Percentiles rank a stretch among this genome's conserved stretches.
phyloP scores from a whole-genome alignment of 1,140 invertebrate genomes.

The Saccostrea cuccullata region DNA sequence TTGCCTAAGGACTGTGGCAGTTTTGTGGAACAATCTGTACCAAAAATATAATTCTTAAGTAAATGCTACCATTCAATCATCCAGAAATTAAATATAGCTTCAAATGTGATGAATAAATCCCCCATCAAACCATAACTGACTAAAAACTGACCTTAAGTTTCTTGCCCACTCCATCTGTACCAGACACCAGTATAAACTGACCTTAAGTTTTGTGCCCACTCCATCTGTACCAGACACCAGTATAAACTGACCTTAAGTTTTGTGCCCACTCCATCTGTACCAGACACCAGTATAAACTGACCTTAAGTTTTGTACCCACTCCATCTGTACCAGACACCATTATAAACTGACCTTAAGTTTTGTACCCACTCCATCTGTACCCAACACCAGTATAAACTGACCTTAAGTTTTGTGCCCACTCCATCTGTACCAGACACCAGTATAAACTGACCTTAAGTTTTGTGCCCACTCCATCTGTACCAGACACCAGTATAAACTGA shows the following conservation, averaged over 20 bases:
- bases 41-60: too few species aligned
- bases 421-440: slow-evolving; percentile 97
- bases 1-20: too few species aligned
- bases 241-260: not conserved
- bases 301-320: slow-evolving; percentile 97
- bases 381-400: slow-evolving; percentile 86
- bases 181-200: slow-evolving; percentile 89
- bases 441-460: slow-evolving; percentile 84
- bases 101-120: too few species aligned
- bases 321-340: slow-evolving; percentile 97
- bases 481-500: slow-evolving; percentile 86
- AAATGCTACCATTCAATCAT: too few species aligned
- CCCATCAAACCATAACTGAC: too few species aligned
- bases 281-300: slow-evolving; percentile 44
- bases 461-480: slow-evolving; percentile 98
- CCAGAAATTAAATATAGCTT: too few species aligned
- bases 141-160: not conserved
- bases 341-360: slow-evolving; percentile 82
- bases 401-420: slow-evolving; percentile 80
- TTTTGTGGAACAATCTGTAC: too few species aligned
- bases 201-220: slow-evolving; percentile 98
- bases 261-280: not conserved
- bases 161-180: slow-evolving; percentile 92
- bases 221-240: slow-evolving; percentile 97
- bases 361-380: slow-evolving; percentile 97